These are phyloP conservation scores for Melanotaenia pygmaea DNA, from an alignment of 2,797 vertebrate species.

Conservation along the genomic window DNA sequence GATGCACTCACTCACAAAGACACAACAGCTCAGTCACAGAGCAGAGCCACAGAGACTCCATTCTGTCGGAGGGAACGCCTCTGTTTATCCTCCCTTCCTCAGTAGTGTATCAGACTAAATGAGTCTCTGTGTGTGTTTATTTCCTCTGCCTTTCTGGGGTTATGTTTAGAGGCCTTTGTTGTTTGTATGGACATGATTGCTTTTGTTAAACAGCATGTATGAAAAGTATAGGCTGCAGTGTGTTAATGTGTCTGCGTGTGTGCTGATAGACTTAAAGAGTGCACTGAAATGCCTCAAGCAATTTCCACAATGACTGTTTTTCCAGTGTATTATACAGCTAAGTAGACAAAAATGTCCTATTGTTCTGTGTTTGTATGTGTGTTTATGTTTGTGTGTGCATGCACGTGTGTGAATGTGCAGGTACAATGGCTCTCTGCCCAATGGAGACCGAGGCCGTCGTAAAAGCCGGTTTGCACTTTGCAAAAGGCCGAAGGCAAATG, in stretches of 20 bases:
- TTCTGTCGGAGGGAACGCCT: constrained; percentile 67
- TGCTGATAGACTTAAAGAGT: background rate
- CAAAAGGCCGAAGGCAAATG: constrained; percentile 96
- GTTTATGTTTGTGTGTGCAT: constrained; percentile 16
- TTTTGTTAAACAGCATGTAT: constrained; percentile 45
- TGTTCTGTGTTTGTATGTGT: constrained; percentile 43
- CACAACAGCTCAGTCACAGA: constrained; percentile 44
- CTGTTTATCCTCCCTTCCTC: constrained; percentile 71
- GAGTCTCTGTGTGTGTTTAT: constrained; percentile 64
- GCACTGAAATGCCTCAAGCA: constrained; percentile 41
- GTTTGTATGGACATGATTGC: constrained; percentile 46
- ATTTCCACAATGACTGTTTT: constrained; percentile 63
- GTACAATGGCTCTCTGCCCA: constrained; percentile 99
- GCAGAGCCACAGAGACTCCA: constrained; percentile 60
- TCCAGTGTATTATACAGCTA: constrained; percentile 49
- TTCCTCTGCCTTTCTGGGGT: constrained; percentile 59
- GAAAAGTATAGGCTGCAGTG: constrained; percentile 41
- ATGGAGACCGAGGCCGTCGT: constrained; percentile 95
- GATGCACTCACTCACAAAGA: constrained; percentile 14
- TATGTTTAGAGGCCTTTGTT: constrained; percentile 65
- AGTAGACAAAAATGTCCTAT: constrained; percentile 61
- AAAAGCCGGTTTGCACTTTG: constrained; percentile 98
- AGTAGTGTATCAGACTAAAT: constrained; percentile 57
- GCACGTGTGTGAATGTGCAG: constrained; percentile 71
- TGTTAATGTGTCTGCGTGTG: constrained; percentile 11